Evolutionary conservation across 2,797 vertebrate species (phyloP), one percentile per base, ranked within the genome.

Genomic region (Halcyon leucocephala): DNA sequence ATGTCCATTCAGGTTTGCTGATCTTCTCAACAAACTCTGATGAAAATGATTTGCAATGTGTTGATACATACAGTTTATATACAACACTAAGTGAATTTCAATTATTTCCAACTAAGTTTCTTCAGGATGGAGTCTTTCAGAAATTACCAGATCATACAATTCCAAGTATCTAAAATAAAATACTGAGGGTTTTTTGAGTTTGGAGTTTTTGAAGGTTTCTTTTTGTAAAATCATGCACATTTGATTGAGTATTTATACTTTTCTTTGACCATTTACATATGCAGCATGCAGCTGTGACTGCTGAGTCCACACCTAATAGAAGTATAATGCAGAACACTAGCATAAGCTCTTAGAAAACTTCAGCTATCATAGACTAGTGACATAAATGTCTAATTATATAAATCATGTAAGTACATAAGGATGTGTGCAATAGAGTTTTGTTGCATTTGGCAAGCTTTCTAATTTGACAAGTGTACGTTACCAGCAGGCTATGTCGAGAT

Each of bases 391-490:
- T 96, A 52, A 89, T 46, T 48, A 48, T 94, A 48, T 29, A 65
- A 60, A 69, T 60, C 55, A 86, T 31, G 33, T 35, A 84, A 80
- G 26, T 44, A 93, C 14, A 78, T 70, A 78, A 84, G 67, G 60
- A 70, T 81, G 46, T 13, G 66, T 29, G 28, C 78, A 66, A 46
- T 26, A 71, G 18, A 86, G 29, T 9, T 61, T 62, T 95, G 87
- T 62, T 86, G 77, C 66, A 31, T 54, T 80, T 90, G 74, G 89
- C 76, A 92, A 46, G 16, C 64, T 92, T 94, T 82, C 60, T 73
- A 61, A 89, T 95, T 95, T 94, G 64, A 46, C 95, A 95, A 81
- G 35, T 84, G 89, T 85, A 51, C 12, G 24, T 82, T 71, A 35
- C 46, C 58, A 51, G 71, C 55, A 58, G 69, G 54, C 78, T 87